These are phyloP conservation scores for Escarpia spicata DNA, from an alignment of 2,888 invertebrate genomes.

Conservation along the genomic window DNA sequence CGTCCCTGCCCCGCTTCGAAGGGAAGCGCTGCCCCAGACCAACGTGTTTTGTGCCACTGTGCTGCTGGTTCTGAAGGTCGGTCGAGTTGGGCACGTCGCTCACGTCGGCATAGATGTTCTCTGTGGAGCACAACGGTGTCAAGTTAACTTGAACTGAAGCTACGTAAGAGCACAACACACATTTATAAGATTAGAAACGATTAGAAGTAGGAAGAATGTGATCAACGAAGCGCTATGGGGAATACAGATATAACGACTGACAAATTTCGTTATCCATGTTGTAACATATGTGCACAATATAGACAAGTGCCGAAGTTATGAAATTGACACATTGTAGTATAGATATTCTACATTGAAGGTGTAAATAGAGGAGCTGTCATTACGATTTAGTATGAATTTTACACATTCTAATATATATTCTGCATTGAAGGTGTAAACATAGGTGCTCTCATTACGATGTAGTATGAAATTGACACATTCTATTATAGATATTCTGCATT, in stretches of 20 bases:
- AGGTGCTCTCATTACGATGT: no score
- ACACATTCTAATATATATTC: no score
- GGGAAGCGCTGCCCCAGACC: slow-evolving; percentile 20
- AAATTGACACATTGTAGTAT: background rate
- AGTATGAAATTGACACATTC: no score
- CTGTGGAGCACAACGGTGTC: slow-evolving; percentile 20
- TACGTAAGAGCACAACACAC: background rate
- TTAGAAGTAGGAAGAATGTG: background rate
- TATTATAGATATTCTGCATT: no score
- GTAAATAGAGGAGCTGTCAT: no score
- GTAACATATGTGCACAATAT: background rate
- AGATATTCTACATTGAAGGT: background rate
- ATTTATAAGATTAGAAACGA: background rate
- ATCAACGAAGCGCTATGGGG: background rate
- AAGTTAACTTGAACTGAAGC: background rate
- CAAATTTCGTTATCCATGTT: no score
- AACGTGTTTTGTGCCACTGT: background rate
- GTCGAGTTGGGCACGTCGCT: slow-evolving; percentile 5
- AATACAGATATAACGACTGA: no score
- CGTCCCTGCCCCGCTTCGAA: slow-evolving; percentile 25
- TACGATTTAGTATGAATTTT: no score
- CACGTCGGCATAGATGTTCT: slow-evolving; percentile 27
- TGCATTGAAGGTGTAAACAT: no score
- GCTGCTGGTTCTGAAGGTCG: background rate
- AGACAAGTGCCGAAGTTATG: background rate